phyloP scores from a whole-genome alignment of 2,888 invertebrate species.

The Drosophila flavopinicola region DNA sequence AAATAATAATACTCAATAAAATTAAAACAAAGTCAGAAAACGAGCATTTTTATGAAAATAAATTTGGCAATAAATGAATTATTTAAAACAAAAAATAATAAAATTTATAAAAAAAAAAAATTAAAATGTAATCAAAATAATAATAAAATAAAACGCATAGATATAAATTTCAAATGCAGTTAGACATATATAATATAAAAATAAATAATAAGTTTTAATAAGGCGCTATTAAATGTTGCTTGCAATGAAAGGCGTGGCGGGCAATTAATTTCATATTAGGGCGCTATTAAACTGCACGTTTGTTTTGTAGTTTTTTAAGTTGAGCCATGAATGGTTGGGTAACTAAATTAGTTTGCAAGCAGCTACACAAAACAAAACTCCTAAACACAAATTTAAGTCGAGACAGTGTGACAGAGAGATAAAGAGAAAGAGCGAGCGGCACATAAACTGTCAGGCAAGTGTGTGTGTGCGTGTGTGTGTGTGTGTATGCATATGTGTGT shows the following conservation, averaged over 20 bases:
- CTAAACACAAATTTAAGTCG: constrained; percentile 24
- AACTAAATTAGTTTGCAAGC: constrained; percentile 50
- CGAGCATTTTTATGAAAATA: too few species aligned
- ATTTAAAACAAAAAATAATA: constrained; percentile 1
- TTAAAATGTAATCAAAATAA: constrained; percentile 11
- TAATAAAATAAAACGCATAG: constrained; percentile 51
- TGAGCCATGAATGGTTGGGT: constrained; percentile 15
- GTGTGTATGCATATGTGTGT: constrained; percentile 19
- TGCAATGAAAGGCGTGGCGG: constrained; percentile 47
- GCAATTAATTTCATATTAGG: constrained; percentile 13
- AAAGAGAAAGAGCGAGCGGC: constrained; percentile 21
- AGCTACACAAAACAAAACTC: constrained; percentile 66
- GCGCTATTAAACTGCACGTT: constrained; percentile 10
- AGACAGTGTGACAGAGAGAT: constrained; percentile 2
- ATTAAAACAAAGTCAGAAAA: too few species aligned
- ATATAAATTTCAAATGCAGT: constrained; percentile 77
- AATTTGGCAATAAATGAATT: neutral
- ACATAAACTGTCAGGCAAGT: constrained; percentile 38
- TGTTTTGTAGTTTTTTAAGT: constrained; percentile 3
- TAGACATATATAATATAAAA: constrained; percentile 63
- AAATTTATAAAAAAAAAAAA: constrained; percentile 12
- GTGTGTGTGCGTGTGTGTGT: constrained; percentile 5
- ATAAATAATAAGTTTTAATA: constrained; percentile 39
- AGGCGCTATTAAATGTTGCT: constrained; percentile 42
- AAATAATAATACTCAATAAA: neutral